A percentile compares a stretch with the other conserved stretches of the same genome.
Conservation (phyloP, 2,888 invertebrate species). For the Syrphus vitripennis region DNA sequence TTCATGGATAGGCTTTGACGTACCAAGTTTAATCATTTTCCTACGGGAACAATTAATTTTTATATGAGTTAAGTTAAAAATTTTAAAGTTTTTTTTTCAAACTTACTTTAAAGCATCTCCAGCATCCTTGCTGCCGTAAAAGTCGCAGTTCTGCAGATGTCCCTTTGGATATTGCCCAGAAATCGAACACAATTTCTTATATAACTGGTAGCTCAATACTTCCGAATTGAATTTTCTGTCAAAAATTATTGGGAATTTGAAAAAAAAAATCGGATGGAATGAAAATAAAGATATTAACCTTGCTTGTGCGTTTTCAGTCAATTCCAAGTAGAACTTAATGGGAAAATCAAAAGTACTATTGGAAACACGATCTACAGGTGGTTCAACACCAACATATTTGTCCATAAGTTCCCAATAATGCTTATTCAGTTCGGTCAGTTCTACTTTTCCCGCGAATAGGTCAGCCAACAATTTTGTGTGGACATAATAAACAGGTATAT, state of each 20-base stretch:
- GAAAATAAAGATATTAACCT: neutral
- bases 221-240: neutral
- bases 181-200: neutral
- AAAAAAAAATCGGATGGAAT: neutral
- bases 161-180: neutral
- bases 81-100: too few relatives aligned
- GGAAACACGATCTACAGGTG: neutral
- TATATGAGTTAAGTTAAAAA: neutral
- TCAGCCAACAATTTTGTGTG: constrained; percentile 3
- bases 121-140: neutral
- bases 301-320: neutral
- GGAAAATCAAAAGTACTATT: neutral
- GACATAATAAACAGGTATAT: neutral
- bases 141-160: neutral
- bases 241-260: neutral
- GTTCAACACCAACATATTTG: constrained; percentile 7
- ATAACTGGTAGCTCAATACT: neutral
- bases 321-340: neutral
- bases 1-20: neutral
- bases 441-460: neutral
- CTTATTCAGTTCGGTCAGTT: neutral
- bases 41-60: neutral
- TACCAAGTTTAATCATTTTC: constrained; percentile 8
- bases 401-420: constrained; percentile 1
- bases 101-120: constrained; percentile 16